phyloP scores from a whole-genome alignment of 2,888 invertebrate species.

The Labia minor region DNA sequence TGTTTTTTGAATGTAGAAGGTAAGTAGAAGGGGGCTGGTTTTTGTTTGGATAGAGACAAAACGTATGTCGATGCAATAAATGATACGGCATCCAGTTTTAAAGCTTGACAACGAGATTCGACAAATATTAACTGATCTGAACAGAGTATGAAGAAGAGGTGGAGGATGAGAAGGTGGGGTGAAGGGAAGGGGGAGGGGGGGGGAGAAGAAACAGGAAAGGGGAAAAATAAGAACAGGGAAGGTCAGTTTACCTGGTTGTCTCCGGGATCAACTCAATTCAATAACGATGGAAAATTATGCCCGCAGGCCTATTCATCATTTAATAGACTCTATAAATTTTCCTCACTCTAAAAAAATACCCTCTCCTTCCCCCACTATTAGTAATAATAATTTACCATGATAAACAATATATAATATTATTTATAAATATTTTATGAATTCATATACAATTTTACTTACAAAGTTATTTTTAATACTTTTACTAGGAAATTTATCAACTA shows the following conservation, averaged over 20 bases:
- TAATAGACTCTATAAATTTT: background rate
- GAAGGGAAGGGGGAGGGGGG: too few relatives aligned
- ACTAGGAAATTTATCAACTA: too few relatives aligned
- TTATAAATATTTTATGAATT: too few relatives aligned
- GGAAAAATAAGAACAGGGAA: background rate
- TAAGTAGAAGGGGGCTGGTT: background rate
- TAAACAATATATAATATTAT: too few relatives aligned
- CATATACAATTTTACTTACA: too few relatives aligned
- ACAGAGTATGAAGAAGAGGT: too few relatives aligned
- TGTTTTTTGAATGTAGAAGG: background rate
- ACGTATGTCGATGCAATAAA: slow-evolving; percentile 7
- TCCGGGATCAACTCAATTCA: background rate
- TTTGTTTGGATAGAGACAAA: slow-evolving; percentile 9
- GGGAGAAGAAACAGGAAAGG: too few relatives aligned
- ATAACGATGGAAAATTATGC: background rate
- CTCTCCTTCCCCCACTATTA: too few relatives aligned
- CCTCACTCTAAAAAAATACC: too few relatives aligned
- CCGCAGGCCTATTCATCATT: background rate
- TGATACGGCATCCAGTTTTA: background rate
- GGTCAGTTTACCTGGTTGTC: background rate
- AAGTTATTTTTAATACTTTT: too few relatives aligned
- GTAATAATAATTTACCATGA: too few relatives aligned
- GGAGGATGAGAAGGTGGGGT: too few relatives aligned
- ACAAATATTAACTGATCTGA: background rate
- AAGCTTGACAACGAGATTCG: background rate